Base-by-base conservation (phyloP, 2,888 invertebrate genomes). In the Pyrrhia umbra region DNA sequence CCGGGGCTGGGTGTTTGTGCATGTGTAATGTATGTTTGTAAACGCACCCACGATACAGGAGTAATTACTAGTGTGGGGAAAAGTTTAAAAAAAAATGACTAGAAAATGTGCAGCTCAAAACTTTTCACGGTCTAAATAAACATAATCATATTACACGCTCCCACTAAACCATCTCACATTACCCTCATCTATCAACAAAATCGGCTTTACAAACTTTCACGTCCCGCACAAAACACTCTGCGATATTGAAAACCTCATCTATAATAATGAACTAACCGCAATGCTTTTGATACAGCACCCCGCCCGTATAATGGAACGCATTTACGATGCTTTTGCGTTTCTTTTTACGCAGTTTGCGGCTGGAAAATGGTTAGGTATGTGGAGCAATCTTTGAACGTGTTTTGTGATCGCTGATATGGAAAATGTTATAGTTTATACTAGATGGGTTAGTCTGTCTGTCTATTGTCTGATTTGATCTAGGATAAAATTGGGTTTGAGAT, bases 191-290 rank as follows among this genome's bases (percentile, higher is more conserved):
- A 42, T 57, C 13, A 51, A 45, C 4, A 63, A 54, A 57, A 54
- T 30, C 13, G 15, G 21, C 27, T 49, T 30, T 27, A 64, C 37
- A 67, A 66, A 68, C 75, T 75, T 75, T 75, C 75, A 42, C 69
- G 39, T 45, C 49, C 40, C 2, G 58, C 46, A 58, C 34, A 15
- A 54, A 60, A 45, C 50, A 21, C 52, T 69, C 60, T 63, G 20
- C 37, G 50, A 47, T 58, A 43, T 65, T 57, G 58, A 43, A 79
- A 76, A 74, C 60, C 57, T 37, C 51, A 58, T 23, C 46, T 45
- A 37, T 50, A 65, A 68, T 78, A 63, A 69, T 58, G 62, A 62
- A 46, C 20, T 64, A 81, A 79, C 79, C 79, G 43, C 79, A 81
- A 21, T 55, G 40, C 40, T 68, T 67, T 68, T 56, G 63, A 78